Evolutionary conservation across 2,113 vertebrate genomes (phyloP).

Genomic region (Casuarius casuarius): DNA sequence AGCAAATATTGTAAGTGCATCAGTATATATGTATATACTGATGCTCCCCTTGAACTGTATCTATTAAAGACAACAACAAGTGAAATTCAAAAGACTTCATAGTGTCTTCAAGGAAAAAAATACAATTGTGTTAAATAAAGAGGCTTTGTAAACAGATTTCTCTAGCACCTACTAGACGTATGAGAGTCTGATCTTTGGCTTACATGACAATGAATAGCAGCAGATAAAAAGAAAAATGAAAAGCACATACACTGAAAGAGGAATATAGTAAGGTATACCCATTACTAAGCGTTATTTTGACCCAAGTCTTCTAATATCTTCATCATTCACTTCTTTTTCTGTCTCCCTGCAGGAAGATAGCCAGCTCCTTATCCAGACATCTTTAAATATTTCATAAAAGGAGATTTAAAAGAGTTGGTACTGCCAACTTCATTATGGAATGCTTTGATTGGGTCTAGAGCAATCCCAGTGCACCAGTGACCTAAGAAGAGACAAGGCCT

Average conservation of each 20-base stretch:
- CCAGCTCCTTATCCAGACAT: background rate
- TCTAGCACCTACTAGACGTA: background rate
- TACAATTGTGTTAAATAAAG: background rate
- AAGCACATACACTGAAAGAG: background rate
- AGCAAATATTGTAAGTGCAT: background rate
- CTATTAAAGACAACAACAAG: background rate
- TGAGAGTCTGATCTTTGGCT: background rate
- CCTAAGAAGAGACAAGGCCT: background rate
- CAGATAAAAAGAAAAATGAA: background rate
- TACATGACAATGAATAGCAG: background rate
- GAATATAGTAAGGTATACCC: background rate
- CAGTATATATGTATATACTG: background rate
- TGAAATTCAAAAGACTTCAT: background rate
- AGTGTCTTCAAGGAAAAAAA: background rate
- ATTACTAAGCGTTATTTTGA: background rate
- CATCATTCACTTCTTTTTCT: background rate
- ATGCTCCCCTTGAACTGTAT: background rate
- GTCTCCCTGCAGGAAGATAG: background rate
- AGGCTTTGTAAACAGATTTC: background rate
- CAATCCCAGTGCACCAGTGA: background rate
- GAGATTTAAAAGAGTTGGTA: background rate
- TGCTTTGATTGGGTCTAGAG: background rate
- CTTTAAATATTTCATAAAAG: background rate
- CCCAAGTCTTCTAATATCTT: background rate
- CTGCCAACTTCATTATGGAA: background rate